phyloP scores from a whole-genome alignment of 2,113 vertebrate species.

The Ictidomys tridecemlineatus region DNA sequence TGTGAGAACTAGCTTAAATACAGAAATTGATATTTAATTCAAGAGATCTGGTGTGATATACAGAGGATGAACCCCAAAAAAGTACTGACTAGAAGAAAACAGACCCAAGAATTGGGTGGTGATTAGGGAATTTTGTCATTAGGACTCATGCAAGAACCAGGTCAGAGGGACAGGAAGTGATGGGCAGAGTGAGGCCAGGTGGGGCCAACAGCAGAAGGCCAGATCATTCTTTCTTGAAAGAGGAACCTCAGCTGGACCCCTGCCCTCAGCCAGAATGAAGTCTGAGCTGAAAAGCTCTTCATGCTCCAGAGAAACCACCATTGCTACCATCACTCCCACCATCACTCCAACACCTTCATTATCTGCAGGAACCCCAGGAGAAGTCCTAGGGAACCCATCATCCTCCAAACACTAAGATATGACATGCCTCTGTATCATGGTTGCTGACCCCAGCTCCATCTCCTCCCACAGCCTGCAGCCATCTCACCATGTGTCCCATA shows the following conservation, averaged over 20 bases:
- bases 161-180: neutral
- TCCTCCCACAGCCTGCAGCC: neutral
- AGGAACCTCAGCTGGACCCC: neutral
- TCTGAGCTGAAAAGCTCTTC: neutral
- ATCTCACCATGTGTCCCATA: neutral
- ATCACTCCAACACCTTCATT: too few relatives aligned
- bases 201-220: neutral
- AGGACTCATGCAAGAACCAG: neutral
- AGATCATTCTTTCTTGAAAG: neutral
- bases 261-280: neutral
- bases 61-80: neutral
- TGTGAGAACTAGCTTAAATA: neutral
- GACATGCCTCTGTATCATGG: neutral
- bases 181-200: neutral
- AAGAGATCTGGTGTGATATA: neutral
- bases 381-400: neutral
- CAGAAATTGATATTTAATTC: neutral
- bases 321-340: neutral
- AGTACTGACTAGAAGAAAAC: neutral
- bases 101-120: neutral
- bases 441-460: neutral
- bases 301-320: accelerated
- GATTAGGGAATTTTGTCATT: neutral
- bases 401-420: neutral
- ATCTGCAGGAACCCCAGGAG: neutral